Evolutionary conservation across 2,797 vertebrate genomes (phyloP), one percentile per base, ranked within the genome.

Genomic region (Cryptoblepharus egeriae): DNA sequence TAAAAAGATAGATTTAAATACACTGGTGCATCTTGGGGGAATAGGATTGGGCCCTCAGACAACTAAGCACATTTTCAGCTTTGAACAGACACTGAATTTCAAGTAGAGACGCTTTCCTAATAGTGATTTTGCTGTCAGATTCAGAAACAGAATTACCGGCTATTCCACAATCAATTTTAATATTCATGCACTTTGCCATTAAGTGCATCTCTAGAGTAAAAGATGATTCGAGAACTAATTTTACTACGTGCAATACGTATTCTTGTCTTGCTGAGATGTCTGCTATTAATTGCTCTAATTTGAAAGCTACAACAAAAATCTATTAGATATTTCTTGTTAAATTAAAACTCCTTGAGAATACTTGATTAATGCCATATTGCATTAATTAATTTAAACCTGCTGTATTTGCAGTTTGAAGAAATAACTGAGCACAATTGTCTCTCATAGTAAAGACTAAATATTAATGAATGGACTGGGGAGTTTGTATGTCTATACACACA

Each of bases 231-330:
- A 26, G 18, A 77, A n/a, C 16, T 75, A 83, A 75, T 83, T 88
- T 28, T 61, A 63, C 42, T 52, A 42, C 57, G 26, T 68, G 30
- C 26, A 87, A 20, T 75, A 16, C 2, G 49, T 52, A 68, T 49
- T 78, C 30, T 83, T 0, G 1, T 73, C 49, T 85, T 20, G 82
- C 81, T 81, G 64, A 80, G 18, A 3, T 9, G 86, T 65, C 81
- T 64, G 13, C 58, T 79, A 87, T 55, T 75, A 90, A 87, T 64
- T 75, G 35, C 30, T 58, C 80, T 83, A 77, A 82, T 85, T 88
- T 68, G 39, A 85, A 86, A 84, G 15, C 11, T 11, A 74, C 32
- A 75, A 67, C 24, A 75, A 82, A 88, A 77, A 63, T 67, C 18
- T 79, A 52, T 60, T 18, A 70, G 22, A 57, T 2, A 0, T 74